A percentile compares a stretch with the other conserved stretches of the same genome.
These are phyloP conservation scores for Araneus ventricosus DNA, from an alignment of 1,140 invertebrate genomes.

Conservation along the genomic window DNA sequence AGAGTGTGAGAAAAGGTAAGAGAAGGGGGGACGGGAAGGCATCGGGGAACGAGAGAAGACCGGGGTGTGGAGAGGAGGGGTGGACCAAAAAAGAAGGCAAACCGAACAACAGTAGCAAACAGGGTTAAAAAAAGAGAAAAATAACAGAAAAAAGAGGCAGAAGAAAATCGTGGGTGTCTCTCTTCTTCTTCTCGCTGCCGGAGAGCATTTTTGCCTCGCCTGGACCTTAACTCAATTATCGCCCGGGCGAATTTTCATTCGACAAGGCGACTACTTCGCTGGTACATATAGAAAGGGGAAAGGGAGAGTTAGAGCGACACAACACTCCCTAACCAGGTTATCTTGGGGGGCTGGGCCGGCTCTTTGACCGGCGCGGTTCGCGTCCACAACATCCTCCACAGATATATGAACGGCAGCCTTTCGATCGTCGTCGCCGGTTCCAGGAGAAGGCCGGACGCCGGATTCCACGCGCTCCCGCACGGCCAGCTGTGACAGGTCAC, in stretches of 20 bases:
- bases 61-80: no score
- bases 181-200: background rate
- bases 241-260: slow-evolving; percentile 69
- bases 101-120: slow-evolving; percentile 12
- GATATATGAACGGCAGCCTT: slow-evolving; percentile 45
- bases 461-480: slow-evolving; percentile 18
- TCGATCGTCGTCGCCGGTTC: slow-evolving; percentile 22
- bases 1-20: slow-evolving; percentile 9
- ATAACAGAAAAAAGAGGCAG: background rate
- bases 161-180: slow-evolving; percentile 57
- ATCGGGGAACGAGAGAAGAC: background rate
- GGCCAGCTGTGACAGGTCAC: slow-evolving; percentile 62
- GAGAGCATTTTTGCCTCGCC: slow-evolving; percentile 61
- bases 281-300: slow-evolving; percentile 49
- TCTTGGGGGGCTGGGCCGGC: slow-evolving; percentile 40
- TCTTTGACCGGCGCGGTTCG: slow-evolving; percentile 61
- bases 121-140: slow-evolving; percentile 20
- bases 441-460: background rate
- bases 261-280: slow-evolving; percentile 20
- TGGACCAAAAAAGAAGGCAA: slow-evolving; percentile 1
- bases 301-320: background rate
- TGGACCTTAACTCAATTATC: slow-evolving; percentile 73
- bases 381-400: slow-evolving; percentile 31
- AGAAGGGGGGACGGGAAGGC: background rate
- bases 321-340: slow-evolving; percentile 66